phyloP scores from a whole-genome alignment of 2,113 vertebrate species.

The Corythaixoides concolor region DNA sequence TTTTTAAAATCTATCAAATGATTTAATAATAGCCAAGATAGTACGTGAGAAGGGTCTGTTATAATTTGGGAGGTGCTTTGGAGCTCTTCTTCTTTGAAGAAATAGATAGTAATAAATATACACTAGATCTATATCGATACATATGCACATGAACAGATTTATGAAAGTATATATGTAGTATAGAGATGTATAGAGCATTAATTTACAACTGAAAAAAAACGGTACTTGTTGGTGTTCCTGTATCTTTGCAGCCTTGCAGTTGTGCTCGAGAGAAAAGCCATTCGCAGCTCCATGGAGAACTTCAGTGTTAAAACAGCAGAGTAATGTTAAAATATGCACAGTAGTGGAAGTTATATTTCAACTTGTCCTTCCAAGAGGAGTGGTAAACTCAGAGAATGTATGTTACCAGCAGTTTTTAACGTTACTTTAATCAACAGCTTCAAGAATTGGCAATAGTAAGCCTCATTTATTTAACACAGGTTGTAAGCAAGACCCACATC shows the following conservation, averaged over 20 bases:
- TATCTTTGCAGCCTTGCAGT: background rate
- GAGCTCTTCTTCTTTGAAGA: background rate
- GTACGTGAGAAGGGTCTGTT: background rate
- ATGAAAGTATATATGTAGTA: background rate
- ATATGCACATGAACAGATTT: background rate
- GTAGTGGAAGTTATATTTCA: background rate
- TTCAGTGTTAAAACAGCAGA: background rate
- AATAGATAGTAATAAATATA: background rate
- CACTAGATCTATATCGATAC: background rate
- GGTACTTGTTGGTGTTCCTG: background rate
- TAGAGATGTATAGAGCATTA: background rate
- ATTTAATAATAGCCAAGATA: background rate
- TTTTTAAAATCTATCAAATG: background rate
- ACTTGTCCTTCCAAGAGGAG: background rate
- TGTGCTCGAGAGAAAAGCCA: background rate
- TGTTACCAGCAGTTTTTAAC: background rate
- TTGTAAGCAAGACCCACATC: background rate
- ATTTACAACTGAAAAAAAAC: background rate
- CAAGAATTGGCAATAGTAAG: background rate
- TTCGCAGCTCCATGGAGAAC: background rate
- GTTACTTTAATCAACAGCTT: background rate
- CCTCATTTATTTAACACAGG: background rate
- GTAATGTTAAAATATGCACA: background rate
- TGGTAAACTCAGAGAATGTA: background rate
- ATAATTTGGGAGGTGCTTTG: background rate